Conservation (phyloP, 2,113 vertebrate genomes). For the Crotalus helleri region DNA sequence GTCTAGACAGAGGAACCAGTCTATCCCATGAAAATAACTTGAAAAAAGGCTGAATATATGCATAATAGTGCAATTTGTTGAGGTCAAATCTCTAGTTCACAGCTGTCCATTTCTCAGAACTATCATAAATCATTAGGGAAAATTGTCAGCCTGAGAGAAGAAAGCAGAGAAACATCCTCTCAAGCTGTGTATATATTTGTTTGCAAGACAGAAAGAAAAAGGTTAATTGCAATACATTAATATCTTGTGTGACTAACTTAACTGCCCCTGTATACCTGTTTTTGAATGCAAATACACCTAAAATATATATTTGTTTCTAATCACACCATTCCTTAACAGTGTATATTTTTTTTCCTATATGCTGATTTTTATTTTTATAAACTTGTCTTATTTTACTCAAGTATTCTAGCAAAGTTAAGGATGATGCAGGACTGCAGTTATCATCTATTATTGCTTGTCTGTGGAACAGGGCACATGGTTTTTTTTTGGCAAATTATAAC, state of each 20-base stretch:
- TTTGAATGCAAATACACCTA: not conserved
- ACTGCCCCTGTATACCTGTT: not conserved
- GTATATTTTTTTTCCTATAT: not conserved
- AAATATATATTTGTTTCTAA: not conserved
- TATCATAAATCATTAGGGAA: not conserved
- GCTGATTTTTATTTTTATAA: not conserved
- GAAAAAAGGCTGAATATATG: constrained; percentile 13
- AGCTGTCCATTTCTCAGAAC: constrained; percentile 13
- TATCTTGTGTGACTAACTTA: not conserved
- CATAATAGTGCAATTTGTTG: constrained; percentile 26
- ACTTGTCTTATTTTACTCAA: not conserved
- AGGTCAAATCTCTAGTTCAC: constrained; percentile 13
- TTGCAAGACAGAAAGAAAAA: not conserved
- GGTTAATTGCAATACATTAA: not conserved
- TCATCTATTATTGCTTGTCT: not conserved
- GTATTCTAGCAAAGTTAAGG: not conserved
- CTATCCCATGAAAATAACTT: constrained; percentile 30
- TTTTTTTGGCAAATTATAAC: not conserved
- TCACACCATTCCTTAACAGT: not conserved
- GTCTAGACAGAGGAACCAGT: constrained; percentile 16
- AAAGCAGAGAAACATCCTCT: not conserved
- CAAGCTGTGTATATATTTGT: not conserved
- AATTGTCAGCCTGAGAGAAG: not conserved
- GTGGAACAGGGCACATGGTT: not conserved
- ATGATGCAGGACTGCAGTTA: not conserved